Percentiles rank a stretch among this genome's conserved stretches.
These are phyloP conservation scores for Metalampra italica DNA, from an alignment of 2,888 invertebrate genomes.

Conservation along the genomic window DNA sequence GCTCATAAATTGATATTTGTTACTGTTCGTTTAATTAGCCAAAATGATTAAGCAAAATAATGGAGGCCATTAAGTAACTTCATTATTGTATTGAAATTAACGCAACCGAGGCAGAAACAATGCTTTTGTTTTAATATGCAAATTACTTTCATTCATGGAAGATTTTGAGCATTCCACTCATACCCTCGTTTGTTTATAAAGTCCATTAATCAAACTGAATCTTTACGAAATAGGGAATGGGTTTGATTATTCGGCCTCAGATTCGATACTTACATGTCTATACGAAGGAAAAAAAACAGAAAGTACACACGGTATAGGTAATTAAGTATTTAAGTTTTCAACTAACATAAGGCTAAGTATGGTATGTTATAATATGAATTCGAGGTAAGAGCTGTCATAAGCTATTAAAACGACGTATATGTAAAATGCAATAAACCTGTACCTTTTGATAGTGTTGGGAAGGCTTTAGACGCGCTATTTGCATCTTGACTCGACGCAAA, in stretches of 20 bases:
- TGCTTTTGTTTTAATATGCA: slow-evolving; percentile 31
- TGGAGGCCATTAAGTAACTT: too few relatives aligned
- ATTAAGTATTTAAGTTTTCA: too few relatives aligned
- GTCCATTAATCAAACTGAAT: slow-evolving; percentile 34
- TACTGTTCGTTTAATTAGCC: too few relatives aligned
- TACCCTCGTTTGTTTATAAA: slow-evolving; percentile 20
- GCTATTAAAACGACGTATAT: neutral
- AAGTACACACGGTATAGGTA: too few relatives aligned
- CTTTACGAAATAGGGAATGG: slow-evolving; percentile 14
- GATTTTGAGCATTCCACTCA: slow-evolving; percentile 3
- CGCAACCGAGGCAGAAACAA: slow-evolving; percentile 1
- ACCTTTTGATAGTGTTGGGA: neutral
- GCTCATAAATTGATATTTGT: too few relatives aligned
- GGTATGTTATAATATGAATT: too few relatives aligned
- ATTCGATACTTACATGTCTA: slow-evolving; percentile 17
- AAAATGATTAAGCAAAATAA: too few relatives aligned
- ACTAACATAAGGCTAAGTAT: too few relatives aligned
- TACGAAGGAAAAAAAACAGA: slow-evolving; percentile 16
- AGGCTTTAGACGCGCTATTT: neutral
- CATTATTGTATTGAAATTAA: slow-evolving; percentile 1
- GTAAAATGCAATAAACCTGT: neutral
- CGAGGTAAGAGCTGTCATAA: too few relatives aligned
- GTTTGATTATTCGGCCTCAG: slow-evolving; percentile 17
- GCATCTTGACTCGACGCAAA: slow-evolving; percentile 15
- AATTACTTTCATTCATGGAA: slow-evolving; percentile 28